Evolutionary conservation across 2,113 vertebrate genomes (phyloP).

Genomic region (Nesoenas mayeri): DNA sequence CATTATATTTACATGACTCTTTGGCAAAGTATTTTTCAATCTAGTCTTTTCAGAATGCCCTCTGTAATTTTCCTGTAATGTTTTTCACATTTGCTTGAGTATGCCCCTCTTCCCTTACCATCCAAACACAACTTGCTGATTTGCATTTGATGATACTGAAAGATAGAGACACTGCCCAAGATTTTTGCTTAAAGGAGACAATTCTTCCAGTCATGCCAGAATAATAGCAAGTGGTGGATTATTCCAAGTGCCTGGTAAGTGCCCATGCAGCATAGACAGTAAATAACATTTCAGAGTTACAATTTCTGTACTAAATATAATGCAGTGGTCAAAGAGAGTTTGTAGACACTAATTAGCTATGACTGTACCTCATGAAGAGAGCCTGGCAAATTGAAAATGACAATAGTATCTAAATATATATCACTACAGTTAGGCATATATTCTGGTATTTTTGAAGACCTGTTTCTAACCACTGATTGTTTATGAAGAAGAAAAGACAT

Average conservation of each 20-base stretch:
- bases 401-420: not conserved
- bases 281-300: not conserved
- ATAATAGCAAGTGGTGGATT: not conserved
- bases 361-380: not conserved
- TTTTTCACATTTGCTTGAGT: not conserved
- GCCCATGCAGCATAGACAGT: not conserved
- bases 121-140: not conserved
- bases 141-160: not conserved
- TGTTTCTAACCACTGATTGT: not conserved
- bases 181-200: not conserved
- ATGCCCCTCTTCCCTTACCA: not conserved
- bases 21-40: not conserved
- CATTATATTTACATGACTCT: not conserved
- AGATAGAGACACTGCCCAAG: not conserved
- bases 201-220: not conserved
- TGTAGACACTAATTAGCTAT: rapidly evolving
- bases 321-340: not conserved
- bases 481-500: not conserved
- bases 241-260: not conserved
- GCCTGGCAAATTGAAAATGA: not conserved
- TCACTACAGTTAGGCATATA: not conserved
- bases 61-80: not conserved
- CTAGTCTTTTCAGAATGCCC: not conserved
- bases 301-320: not conserved
- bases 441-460: conserved; percentile 4